These are phyloP conservation scores for Proisotoma minuta DNA, from an alignment of 2,888 invertebrate species.

Conservation along the genomic window DNA sequence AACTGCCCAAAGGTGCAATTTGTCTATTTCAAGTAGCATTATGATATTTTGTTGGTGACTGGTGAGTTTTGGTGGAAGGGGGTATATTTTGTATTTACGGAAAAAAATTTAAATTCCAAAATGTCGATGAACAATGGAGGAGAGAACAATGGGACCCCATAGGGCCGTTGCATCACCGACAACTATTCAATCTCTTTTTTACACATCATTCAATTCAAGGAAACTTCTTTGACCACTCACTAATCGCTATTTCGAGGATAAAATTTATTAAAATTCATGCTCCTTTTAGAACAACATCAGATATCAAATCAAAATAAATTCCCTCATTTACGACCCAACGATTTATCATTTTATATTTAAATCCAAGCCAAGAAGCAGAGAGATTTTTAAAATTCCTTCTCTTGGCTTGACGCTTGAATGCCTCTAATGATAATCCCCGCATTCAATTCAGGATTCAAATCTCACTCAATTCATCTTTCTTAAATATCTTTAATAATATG, in stretches of 20 bases:
- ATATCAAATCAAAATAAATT: neutral
- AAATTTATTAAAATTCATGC: neutral
- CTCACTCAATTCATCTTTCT: neutral
- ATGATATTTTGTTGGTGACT: too few species aligned
- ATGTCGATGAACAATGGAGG: constrained; percentile 4
- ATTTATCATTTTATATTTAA: neutral
- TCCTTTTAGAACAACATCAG: neutral
- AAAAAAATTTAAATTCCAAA: constrained; percentile 15
- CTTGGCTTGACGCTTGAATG: constrained; percentile 4
- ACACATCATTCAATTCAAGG: constrained; percentile 12
- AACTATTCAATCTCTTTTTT: constrained; percentile 16
- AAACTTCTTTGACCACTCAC: constrained; percentile 4
- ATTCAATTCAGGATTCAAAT: neutral
- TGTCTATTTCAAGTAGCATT: too few species aligned
- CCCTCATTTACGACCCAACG: neutral
- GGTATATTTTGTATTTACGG: neutral
- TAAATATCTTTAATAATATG: constrained; percentile 2
- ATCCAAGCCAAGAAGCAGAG: neutral
- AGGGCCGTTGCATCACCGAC: constrained; percentile 14
- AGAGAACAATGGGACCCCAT: constrained; percentile 8
- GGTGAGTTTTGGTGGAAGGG: too few species aligned
- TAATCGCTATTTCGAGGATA: constrained; percentile 7
- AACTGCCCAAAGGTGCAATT: too few species aligned
- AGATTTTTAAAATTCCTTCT: constrained; percentile 8
- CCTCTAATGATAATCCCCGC: constrained; percentile 9